phyloP scores from a whole-genome alignment of 1,140 invertebrate genomes.

The Araneus ventricosus region DNA sequence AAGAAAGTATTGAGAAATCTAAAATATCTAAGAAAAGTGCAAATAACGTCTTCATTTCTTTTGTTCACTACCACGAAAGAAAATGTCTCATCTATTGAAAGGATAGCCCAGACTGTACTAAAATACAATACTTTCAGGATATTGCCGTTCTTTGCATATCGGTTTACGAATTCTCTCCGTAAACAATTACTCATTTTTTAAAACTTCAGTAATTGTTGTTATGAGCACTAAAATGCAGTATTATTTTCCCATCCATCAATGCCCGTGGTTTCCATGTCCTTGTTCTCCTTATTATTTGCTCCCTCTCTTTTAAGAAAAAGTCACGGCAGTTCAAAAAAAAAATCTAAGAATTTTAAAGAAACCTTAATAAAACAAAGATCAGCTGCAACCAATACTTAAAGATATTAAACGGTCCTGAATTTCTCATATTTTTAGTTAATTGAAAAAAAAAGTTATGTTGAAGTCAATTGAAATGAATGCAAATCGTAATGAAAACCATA shows the following conservation, averaged over 20 bases:
- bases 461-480: too few relatives aligned
- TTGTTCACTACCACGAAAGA: not conserved
- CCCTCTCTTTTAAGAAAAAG: not conserved
- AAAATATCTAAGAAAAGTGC: too few relatives aligned
- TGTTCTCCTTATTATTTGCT: not conserved
- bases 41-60: not conserved
- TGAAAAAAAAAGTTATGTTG: too few relatives aligned
- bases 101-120: not conserved
- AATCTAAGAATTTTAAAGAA: not conserved
- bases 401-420: too few relatives aligned
- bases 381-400: too few relatives aligned
- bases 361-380: too few relatives aligned
- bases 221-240: not conserved
- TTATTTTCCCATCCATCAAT: constrained; percentile 16
- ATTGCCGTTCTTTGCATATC: not conserved
- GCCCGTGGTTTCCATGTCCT: not conserved
- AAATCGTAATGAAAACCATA: too few relatives aligned
- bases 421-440: too few relatives aligned
- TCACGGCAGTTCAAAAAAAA: not conserved
- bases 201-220: not conserved
- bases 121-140: not conserved
- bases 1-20: too few relatives aligned
- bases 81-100: not conserved
- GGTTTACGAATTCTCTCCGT: not conserved
- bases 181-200: not conserved